phyloP scores from a whole-genome alignment of 1,140 invertebrate species.

The Wiebesia pumilae region DNA sequence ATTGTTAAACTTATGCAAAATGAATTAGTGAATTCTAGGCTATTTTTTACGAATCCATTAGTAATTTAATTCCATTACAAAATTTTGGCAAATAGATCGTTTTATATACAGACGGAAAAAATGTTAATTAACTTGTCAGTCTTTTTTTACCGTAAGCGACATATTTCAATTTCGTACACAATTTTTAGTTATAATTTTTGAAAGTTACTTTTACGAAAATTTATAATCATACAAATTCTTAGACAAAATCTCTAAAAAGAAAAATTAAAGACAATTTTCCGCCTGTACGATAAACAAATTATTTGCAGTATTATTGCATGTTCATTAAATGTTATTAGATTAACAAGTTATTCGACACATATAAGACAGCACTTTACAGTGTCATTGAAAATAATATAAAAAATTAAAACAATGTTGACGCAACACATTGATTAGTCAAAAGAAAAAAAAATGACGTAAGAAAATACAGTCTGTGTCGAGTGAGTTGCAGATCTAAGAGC shows the following conservation, averaged over 20 bases:
- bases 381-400: too few species aligned
- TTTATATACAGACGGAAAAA: not conserved
- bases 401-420: too few species aligned
- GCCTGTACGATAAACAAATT: not conserved
- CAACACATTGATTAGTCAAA: not conserved
- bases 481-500: not conserved
- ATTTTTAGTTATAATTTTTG: too few species aligned
- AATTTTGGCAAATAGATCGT: not conserved
- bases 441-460: not conserved
- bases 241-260: too few species aligned
- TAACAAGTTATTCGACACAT: not conserved
- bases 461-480: not conserved
- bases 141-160: too few species aligned
- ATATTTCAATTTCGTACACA: too few species aligned
- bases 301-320: not conserved
- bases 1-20: not conserved
- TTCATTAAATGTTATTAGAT: not conserved
- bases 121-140: too few species aligned
- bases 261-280: not conserved
- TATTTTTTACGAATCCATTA: not conserved
- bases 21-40: not conserved
- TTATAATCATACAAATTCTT: too few species aligned
- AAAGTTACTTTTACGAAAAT: too few species aligned
- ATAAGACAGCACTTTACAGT: too few species aligned
- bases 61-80: not conserved